These are phyloP conservation scores for Zootoca vivipara DNA, from an alignment of 2,113 vertebrate species.

Conservation along the genomic window DNA sequence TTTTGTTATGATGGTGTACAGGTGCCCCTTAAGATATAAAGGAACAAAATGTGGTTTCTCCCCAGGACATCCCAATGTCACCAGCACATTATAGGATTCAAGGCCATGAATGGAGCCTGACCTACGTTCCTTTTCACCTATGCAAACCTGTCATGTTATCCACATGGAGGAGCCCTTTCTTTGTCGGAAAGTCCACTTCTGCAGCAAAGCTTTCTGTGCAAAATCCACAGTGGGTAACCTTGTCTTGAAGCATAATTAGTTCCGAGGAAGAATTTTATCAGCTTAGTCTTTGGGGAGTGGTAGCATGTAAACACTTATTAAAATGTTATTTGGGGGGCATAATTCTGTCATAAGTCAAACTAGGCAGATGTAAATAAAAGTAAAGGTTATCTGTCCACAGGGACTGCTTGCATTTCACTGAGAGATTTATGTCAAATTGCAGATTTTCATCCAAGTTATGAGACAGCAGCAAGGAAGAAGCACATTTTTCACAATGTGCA, in stretches of 20 bases:
- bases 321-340: constrained; percentile 70
- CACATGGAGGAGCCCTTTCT: constrained; percentile 68
- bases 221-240: constrained; percentile 43
- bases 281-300: constrained; percentile 65
- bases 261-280: constrained; percentile 72
- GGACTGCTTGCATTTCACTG: constrained; percentile 54
- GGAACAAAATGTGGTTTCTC: no score
- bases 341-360: constrained; percentile 67
- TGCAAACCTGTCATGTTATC: not conserved
- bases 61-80: not conserved
- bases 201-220: not conserved
- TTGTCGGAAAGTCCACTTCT: constrained; percentile 7
- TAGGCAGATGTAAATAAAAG: constrained; percentile 69
- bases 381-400: constrained; percentile 56
- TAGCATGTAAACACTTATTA: constrained; percentile 76
- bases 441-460: constrained; percentile 37
- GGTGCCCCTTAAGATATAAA: no score
- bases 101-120: not conserved
- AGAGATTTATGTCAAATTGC: constrained; percentile 57
- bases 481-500: constrained; percentile 28
- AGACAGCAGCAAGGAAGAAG: not conserved
- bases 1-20: no score
- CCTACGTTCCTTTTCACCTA: not conserved
- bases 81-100: not conserved
- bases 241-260: constrained; percentile 72